phyloP scores from a whole-genome alignment of 2,888 invertebrate species.

The Apeira syringaria region DNA sequence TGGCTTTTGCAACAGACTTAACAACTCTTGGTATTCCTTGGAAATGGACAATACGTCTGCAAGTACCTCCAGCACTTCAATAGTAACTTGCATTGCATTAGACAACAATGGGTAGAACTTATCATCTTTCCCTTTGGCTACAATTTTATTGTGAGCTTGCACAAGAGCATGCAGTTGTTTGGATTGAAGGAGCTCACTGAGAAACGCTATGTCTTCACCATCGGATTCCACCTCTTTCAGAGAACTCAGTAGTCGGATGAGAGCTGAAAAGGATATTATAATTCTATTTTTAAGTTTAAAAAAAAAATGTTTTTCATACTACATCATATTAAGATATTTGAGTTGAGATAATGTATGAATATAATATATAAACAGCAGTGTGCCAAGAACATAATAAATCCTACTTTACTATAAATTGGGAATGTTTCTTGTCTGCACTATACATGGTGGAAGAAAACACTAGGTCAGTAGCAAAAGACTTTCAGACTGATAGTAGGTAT shows the following conservation, averaged over 20 bases:
- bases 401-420: no score
- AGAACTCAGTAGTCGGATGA: slow-evolving; percentile 91
- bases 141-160: slow-evolving; percentile 95
- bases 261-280: slow-evolving; percentile 76
- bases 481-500: slow-evolving; percentile 8
- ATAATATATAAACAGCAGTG: no score
- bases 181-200: slow-evolving; percentile 92
- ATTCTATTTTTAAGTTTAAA: background rate
- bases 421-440: no score
- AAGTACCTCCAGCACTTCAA: slow-evolving; percentile 92
- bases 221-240: slow-evolving; percentile 91
- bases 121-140: slow-evolving; percentile 92
- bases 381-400: no score
- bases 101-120: slow-evolving; percentile 93
- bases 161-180: slow-evolving; percentile 95
- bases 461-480: slow-evolving; percentile 36
- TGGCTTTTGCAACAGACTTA: slow-evolving; percentile 91
- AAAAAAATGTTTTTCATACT: no score
- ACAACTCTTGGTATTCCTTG: slow-evolving; percentile 91
- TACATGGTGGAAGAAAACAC: slow-evolving; percentile 23
- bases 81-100: slow-evolving; percentile 91
- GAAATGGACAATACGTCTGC: slow-evolving; percentile 86
- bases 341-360: no score
- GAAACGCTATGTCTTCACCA: slow-evolving; percentile 94
- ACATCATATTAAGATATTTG: no score